These are phyloP conservation scores for Eulimnadia texana DNA, from an alignment of 1,140 invertebrate species.

Conservation along the genomic window DNA sequence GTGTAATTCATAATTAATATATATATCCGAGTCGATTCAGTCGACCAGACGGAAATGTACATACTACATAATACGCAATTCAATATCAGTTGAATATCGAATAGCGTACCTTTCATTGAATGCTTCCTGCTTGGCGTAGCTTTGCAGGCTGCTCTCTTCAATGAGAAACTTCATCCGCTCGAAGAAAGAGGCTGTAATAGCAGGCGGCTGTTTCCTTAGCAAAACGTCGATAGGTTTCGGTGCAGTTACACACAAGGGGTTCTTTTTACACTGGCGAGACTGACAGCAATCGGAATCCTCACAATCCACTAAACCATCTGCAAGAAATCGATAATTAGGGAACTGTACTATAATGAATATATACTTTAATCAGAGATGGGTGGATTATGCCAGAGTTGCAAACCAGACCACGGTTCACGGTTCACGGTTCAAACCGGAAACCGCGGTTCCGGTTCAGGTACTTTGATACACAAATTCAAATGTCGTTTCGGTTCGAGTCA, in stretches of 20 bases:
- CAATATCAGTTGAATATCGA: too few species aligned
- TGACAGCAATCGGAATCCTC: slow-evolving; percentile 88
- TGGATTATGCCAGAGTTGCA: too few species aligned
- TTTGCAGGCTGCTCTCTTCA: slow-evolving; percentile 95
- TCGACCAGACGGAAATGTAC: too few species aligned
- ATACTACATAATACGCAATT: too few species aligned
- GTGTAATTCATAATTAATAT: too few species aligned
- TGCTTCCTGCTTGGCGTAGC: slow-evolving; percentile 89
- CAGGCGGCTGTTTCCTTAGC: slow-evolving; percentile 84
- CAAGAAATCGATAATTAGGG: slow-evolving; percentile 20
- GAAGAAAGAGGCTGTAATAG: slow-evolving; percentile 92
- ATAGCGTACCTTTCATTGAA: slow-evolving; percentile 90
- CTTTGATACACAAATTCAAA: too few species aligned
- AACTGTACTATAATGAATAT: slow-evolving; percentile 12
- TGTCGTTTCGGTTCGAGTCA: too few species aligned
- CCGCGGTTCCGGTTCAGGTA: too few species aligned
- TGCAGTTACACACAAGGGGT: slow-evolving; percentile 83
- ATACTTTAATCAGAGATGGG: too few species aligned
- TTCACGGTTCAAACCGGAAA: too few species aligned
- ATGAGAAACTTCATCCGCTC: slow-evolving; percentile 96
- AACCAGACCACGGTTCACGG: too few species aligned
- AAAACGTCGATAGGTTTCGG: slow-evolving; percentile 91
- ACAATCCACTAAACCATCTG: slow-evolving; percentile 97
- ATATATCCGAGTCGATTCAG: too few species aligned
- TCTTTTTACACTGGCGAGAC: slow-evolving; percentile 62